phyloP scores from a whole-genome alignment of 2,113 vertebrate species.

The Cricetomys ansorgei region DNA sequence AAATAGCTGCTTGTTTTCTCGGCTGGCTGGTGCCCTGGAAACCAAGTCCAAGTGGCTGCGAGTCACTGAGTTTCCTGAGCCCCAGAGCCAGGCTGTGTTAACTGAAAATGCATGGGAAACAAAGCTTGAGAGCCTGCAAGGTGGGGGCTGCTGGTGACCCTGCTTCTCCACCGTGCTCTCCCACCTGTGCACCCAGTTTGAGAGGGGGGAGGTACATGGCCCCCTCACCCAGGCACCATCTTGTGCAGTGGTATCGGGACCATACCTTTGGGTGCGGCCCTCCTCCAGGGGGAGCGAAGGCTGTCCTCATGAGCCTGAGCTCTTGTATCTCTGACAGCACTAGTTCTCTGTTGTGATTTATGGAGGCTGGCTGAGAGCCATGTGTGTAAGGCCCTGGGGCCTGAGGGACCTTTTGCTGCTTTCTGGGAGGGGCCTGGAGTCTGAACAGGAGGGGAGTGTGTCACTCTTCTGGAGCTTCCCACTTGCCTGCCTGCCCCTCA shows the following conservation, averaged over 20 bases:
- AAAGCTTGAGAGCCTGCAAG: not conserved
- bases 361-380: not conserved
- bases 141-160: not conserved
- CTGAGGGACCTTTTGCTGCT: not conserved
- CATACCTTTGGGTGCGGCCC: not conserved
- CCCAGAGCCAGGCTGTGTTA: not conserved
- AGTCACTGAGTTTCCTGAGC: not conserved
- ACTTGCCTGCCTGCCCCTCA: not conserved
- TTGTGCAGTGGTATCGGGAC: not conserved
- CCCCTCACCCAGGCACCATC: not conserved
- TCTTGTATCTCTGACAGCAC: not conserved
- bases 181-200: no score
- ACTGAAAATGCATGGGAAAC: no score
- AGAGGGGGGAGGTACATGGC: not conserved
- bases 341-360: not conserved
- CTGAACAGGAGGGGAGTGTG: not conserved
- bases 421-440: not conserved
- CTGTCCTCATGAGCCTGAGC: not conserved
- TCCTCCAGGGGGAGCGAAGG: no score
- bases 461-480: no score
- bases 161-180: not conserved
- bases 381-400: not conserved
- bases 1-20: not conserved
- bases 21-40: not conserved
- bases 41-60: not conserved